Evolutionary conservation across 2,888 invertebrate genomes (phyloP).

Genomic region (Xestobium rufovillosum): DNA sequence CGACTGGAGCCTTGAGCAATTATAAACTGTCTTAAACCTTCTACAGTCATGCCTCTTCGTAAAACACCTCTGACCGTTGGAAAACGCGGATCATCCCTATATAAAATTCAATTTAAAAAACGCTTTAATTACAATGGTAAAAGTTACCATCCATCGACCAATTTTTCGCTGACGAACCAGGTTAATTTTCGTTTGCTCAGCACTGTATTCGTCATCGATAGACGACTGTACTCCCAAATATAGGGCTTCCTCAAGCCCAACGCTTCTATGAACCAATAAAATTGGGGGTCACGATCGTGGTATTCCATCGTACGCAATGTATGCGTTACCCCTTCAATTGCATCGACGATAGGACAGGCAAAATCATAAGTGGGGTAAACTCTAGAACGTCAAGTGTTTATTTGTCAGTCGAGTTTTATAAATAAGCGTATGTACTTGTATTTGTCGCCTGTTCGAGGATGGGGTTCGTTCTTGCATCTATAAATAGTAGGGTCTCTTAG

Average conservation of each 20-base stretch:
- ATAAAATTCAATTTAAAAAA: not conserved
- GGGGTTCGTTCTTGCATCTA: slow-evolving; percentile 91
- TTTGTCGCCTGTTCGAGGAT: slow-evolving; percentile 86
- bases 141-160: slow-evolving; percentile 90
- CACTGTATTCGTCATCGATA: slow-evolving; percentile 98
- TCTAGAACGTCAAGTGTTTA: slow-evolving; percentile 46
- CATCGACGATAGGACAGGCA: slow-evolving; percentile 98
- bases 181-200: slow-evolving; percentile 95
- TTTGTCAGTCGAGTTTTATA: not conserved
- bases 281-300: slow-evolving; percentile 95
- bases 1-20: slow-evolving; percentile 96
- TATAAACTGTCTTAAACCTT: slow-evolving; percentile 94
- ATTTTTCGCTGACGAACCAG: slow-evolving; percentile 92
- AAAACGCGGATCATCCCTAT: slow-evolving; percentile 96
- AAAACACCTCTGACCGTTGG: slow-evolving; percentile 97
- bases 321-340: slow-evolving; percentile 95
- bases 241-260: slow-evolving; percentile 80
- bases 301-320: slow-evolving; percentile 97
- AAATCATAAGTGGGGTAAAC: slow-evolving; percentile 99
- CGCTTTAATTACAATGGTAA: slow-evolving; percentile 3
- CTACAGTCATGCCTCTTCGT: slow-evolving; percentile 94
- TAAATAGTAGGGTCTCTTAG: slow-evolving; percentile 98
- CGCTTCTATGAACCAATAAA: slow-evolving; percentile 93
- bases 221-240: slow-evolving; percentile 93
- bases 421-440: slow-evolving; percentile 67